phyloP scores from a whole-genome alignment of 2,113 vertebrate species.

The Xerus inauris region DNA sequence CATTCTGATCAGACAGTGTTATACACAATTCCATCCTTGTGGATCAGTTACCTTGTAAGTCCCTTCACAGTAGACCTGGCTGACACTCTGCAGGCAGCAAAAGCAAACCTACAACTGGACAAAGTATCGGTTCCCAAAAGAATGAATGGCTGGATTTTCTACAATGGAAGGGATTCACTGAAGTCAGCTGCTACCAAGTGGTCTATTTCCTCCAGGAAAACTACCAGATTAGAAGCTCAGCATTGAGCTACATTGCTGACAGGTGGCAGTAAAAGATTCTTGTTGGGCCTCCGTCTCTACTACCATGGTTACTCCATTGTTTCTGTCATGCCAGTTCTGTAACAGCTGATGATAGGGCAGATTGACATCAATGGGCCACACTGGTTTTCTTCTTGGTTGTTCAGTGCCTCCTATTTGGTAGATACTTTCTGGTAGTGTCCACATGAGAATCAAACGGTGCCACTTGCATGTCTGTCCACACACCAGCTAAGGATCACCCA shows the following conservation, averaged over 20 bases:
- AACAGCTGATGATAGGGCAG: background rate
- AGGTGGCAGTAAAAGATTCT: background rate
- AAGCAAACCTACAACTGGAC: background rate
- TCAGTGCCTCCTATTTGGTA: background rate
- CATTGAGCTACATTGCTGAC: background rate
- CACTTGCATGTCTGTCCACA: background rate
- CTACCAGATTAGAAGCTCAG: background rate
- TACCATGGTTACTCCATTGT: background rate
- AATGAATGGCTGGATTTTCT: conserved; percentile 6
- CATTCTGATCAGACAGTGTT: background rate
- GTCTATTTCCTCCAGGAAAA: conserved; percentile 7
- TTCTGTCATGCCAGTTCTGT: background rate
- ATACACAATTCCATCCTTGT: background rate
- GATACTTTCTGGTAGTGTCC: background rate
- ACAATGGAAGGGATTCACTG: background rate
- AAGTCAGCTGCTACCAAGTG: background rate
- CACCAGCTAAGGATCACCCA: background rate
- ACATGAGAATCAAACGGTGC: conserved; percentile 13
- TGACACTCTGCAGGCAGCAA: background rate
- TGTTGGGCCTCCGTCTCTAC: background rate
- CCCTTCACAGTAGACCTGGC: background rate
- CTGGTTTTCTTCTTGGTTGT: background rate
- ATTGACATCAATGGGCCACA: background rate
- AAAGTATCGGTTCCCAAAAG: conserved; percentile 12
- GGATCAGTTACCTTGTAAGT: background rate